Evolutionary conservation across 1,140 invertebrate species (phyloP).

Genomic region (Drosophila ficusphila): DNA sequence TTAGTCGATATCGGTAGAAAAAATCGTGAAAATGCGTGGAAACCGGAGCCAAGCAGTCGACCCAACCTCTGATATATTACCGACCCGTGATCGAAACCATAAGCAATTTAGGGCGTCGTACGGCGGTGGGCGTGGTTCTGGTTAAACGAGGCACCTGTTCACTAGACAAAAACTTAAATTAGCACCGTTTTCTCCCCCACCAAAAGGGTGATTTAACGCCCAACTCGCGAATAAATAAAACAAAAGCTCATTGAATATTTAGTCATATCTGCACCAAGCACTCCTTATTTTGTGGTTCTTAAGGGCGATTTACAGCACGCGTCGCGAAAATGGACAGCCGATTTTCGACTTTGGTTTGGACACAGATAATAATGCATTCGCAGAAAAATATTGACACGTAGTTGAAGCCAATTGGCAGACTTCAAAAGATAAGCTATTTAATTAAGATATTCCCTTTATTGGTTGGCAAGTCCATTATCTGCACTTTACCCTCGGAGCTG

Average conservation of each 20-base stretch:
- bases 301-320: no score
- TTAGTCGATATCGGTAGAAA: constrained; percentile 28
- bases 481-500: no score
- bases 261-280: constrained; percentile 40
- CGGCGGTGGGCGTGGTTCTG: background rate
- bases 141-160: constrained; percentile 52
- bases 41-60: background rate
- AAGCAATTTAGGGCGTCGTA: background rate
- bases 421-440: no score
- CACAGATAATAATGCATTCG: no score
- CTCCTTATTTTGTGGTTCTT: no score
- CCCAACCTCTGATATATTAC: constrained; percentile 59
- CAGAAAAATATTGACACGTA: no score
- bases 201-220: constrained; percentile 65
- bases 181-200: constrained; percentile 26
- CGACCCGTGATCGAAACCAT: constrained; percentile 19
- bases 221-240: constrained; percentile 67
- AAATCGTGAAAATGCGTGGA: background rate
- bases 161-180: constrained; percentile 81
- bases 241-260: constrained; percentile 70
- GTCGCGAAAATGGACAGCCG: background rate
- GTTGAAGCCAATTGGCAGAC: no score
- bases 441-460: no score
- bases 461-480: no score
- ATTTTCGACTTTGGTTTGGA: constrained; percentile 1